phyloP scores from a whole-genome alignment of 2,888 invertebrate genomes.

The Listrodromus nycthemerus region DNA sequence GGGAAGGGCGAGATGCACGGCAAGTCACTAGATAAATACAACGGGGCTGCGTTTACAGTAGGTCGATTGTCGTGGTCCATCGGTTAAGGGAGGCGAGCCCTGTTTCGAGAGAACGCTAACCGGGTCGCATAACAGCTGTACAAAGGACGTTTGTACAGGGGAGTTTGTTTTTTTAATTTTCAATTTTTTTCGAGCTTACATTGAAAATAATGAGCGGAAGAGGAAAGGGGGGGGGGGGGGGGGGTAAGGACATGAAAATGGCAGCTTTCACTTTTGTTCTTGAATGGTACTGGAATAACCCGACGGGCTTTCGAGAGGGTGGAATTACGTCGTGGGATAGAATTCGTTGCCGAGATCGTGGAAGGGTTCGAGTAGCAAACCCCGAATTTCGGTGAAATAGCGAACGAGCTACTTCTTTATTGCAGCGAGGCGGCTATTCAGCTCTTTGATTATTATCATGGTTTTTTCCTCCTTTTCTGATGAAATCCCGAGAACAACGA shows the following conservation, averaged over 20 bases:
- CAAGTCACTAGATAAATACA: conserved; percentile 59
- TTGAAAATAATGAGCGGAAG: background rate
- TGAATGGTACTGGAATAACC: background rate
- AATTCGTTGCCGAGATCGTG: background rate
- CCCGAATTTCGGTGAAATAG: background rate
- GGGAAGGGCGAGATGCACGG: conserved; percentile 29
- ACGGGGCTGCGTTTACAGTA: conserved; percentile 56
- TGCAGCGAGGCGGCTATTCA: background rate
- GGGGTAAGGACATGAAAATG: background rate
- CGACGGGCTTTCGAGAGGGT: background rate
- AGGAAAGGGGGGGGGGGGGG: background rate
- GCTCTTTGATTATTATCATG: background rate
- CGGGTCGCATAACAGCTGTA: background rate
- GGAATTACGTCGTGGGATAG: background rate
- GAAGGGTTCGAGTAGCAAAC: background rate
- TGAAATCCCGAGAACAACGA: conserved; percentile 8
- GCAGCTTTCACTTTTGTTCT: background rate
- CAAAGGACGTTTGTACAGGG: background rate
- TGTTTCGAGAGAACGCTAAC: conserved; percentile 19
- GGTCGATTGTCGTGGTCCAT: conserved; percentile 59
- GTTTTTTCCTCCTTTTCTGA: too few relatives aligned
- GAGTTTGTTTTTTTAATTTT: background rate
- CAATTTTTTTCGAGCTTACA: background rate
- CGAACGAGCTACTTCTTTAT: conserved; percentile 10
- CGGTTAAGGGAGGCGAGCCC: conserved; percentile 47